Evolutionary conservation across 2,113 vertebrate species (phyloP).

Genomic region (Setophaga petechia): DNA sequence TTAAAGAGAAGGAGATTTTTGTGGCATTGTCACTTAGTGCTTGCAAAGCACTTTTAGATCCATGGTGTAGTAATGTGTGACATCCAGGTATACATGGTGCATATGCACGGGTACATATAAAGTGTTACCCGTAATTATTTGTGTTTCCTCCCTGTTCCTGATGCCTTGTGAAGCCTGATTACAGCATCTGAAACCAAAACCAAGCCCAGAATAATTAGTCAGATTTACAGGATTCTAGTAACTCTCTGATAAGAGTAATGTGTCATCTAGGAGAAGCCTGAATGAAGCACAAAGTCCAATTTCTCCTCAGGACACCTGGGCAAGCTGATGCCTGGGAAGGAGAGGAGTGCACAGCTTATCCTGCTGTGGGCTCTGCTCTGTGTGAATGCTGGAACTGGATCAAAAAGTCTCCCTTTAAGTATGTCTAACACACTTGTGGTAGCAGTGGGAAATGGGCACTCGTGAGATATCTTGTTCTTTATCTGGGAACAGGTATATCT

Average conservation of each 20-base stretch:
- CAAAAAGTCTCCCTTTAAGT: background rate
- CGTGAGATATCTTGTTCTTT: background rate
- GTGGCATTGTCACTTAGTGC: background rate
- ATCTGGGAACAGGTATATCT: background rate
- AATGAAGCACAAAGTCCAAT: background rate
- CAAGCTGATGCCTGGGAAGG: background rate
- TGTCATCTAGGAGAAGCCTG: background rate
- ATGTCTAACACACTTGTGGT: background rate
- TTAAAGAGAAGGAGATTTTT: background rate
- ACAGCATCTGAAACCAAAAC: background rate
- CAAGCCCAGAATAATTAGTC: background rate
- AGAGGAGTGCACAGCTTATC: background rate
- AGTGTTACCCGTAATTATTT: background rate
- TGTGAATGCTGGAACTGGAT: background rate
- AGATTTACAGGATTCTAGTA: background rate
- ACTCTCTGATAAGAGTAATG: background rate
- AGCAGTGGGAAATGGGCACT: background rate
- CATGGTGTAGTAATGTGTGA: background rate
- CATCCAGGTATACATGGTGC: too few relatives aligned
- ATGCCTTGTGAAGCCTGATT: background rate
- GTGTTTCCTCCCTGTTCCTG: background rate
- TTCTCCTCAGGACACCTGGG: background rate
- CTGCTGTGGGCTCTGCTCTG: accelerated
- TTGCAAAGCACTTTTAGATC: background rate
- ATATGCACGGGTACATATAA: accelerated